Evolutionary conservation across 2,888 invertebrate species (phyloP), one percentile per base, ranked within the genome.

Genomic region (Orthosia gothica): DNA sequence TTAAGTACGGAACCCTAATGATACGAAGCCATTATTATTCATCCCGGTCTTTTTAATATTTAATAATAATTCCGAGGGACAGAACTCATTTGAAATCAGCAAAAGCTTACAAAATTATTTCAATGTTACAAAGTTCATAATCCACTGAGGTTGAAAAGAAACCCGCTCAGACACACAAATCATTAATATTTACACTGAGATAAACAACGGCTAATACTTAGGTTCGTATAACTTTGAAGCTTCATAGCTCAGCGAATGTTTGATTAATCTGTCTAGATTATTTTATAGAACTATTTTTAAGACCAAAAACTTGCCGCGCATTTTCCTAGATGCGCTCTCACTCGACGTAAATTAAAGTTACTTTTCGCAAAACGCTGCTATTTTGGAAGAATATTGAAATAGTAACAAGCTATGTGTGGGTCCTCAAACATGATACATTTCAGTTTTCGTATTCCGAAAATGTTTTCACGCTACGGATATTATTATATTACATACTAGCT

Each of bases 201-300:
- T 74, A 50, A 73, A 74, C 57, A 40, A 57, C 58, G 26, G 0
- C n/a, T 20, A 49, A 26, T 52, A 45, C 7, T 47, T 47, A 32
- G 12, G 52, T 32, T 52, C 13, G 15, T 47, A 61, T 26, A 62
- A 20, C 18, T 73, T 50, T 18, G 20, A 12, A 58, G 15, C 26
- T 23, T 49, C 47, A 20, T 12, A 58, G 26, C n/a, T 26, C 45
- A 54, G 32, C 15, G 49, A 49, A 23, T 52, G 20, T 59, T 57
- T 66, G n/a, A 80, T 58, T 32, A 62, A 57, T 67, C 16, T 52
- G 47, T 20, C 16, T 26, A 58, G n/a, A 73, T 52, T 65, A 64
- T 80, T 55, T 61, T n/a, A 45, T n/a, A 12, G 5, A 50, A 23
- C 49, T 63, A 67, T 54, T 58, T 54, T 57, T 20, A 49, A 66